These are phyloP conservation scores for Dryobota labecula DNA, from an alignment of 2,888 invertebrate species.

Conservation along the genomic window DNA sequence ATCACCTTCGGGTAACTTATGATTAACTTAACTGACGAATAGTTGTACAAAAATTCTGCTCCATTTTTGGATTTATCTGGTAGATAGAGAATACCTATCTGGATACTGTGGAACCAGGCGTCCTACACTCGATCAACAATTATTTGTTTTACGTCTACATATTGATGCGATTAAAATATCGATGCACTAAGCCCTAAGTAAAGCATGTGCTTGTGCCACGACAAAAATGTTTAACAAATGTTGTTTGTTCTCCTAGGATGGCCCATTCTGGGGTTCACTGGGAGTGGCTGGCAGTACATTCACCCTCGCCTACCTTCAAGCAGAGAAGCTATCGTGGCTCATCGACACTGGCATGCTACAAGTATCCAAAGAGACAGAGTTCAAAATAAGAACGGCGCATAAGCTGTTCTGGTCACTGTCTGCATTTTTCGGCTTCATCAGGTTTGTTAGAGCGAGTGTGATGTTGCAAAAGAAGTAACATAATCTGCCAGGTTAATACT, in stretches of 20 bases:
- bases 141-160: not conserved
- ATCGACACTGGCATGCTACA: conserved; percentile 92
- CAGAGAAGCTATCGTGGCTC: conserved; percentile 96
- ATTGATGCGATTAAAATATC: not conserved
- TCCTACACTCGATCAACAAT: too few species aligned
- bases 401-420: conserved; percentile 94
- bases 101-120: not conserved
- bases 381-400: conserved; percentile 92
- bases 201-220: too few species aligned
- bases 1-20: not conserved
- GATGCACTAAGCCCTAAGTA: not conserved
- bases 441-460: conserved; percentile 84
- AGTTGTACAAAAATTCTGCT: not conserved
- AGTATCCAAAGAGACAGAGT: conserved; percentile 89
- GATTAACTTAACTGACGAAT: not conserved
- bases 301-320: conserved; percentile 94
- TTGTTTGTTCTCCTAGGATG: conserved; percentile 76
- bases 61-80: not conserved
- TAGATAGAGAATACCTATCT: not conserved
- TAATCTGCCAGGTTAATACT: not conserved
- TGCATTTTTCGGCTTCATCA: conserved; percentile 93
- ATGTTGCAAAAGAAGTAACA: conserved; percentile 2
- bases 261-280: conserved; percentile 86
- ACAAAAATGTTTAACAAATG: too few species aligned
- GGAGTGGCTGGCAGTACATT: conserved; percentile 93